Base-by-base conservation (phyloP, 2,797 vertebrate genomes). In the Pipistrellus kuhlii region DNA sequence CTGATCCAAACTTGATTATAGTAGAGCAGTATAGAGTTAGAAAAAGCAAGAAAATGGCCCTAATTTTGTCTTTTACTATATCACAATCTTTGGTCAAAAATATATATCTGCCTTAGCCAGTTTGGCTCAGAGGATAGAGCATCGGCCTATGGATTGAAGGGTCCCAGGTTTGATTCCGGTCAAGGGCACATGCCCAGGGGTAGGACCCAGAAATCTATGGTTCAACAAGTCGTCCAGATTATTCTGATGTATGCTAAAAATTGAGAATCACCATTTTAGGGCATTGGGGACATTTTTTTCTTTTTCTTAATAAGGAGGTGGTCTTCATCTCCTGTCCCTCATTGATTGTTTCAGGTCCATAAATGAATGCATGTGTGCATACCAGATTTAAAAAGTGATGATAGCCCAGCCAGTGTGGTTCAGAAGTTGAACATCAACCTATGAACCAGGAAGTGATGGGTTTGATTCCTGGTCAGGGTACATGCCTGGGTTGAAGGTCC, bases 1-100 rank as follows among this genome's bases (percentile, higher is more conserved):
- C 18, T 51, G 69, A 46, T 85, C 41, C 30, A 90, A 88, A 83
- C 23, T 76, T 94, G 32, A 90, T 83, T 83, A 41, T 41, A 75
- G 11, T 41, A 75, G 11, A 85, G 12, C 4, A 88, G 18, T 68
- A 5, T 72, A 75, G 7, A 78, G 38, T 62, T 90, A 69, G 53
- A 76, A 90, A 94, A 93, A 46, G 5, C 41, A 89, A 2, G 5
- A 84, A 12, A 44, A 35, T 72, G 81, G 73, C 21, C n/a, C 62
- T 38, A 83, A 75, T 46, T 78, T 84, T 89, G 27, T 87, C 68
- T 76, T 18, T 20, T 82, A 30, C 3, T 46, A 15, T 35, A 38
- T 85, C 23, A 83, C 11, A 88, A 84, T 48, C 21, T 83, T 88
- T 73, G n/a, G 2, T 80, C 25, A 62, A 90, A 92, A 73, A 82